phyloP scores from a whole-genome alignment of 2,888 invertebrate species.

The Dicyrtoma fusca region DNA sequence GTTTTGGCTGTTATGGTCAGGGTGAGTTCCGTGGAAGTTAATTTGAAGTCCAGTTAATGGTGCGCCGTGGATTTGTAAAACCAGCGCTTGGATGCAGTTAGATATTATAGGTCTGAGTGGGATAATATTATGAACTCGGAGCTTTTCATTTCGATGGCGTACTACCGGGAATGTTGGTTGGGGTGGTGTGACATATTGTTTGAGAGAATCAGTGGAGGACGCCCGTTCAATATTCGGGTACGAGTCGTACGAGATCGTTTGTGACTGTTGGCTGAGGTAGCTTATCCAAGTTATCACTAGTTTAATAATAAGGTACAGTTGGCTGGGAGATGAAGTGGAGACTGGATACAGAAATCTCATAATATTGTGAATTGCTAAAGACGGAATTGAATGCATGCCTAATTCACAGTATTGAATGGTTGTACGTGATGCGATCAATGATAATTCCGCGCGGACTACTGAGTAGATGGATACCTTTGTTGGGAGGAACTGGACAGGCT shows the following conservation, averaged over 20 bases:
- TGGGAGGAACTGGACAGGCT: constrained; percentile 12
- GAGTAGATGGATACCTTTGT: not conserved
- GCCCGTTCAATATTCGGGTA: too few relatives aligned
- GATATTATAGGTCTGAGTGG: too few relatives aligned
- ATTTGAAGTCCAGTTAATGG: too few relatives aligned
- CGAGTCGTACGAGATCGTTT: not conserved
- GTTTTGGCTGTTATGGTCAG: too few relatives aligned
- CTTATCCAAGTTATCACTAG: constrained; percentile 14
- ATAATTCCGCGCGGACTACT: not conserved
- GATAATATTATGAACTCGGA: too few relatives aligned
- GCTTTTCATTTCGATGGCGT: not conserved
- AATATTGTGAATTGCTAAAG: too few relatives aligned
- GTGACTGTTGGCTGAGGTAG: not conserved
- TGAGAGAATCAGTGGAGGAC: not conserved
- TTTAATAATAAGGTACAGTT: constrained; percentile 1
- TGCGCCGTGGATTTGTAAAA: too few relatives aligned
- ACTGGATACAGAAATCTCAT: too few relatives aligned
- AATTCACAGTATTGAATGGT: constrained; percentile 9
- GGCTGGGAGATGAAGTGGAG: too few relatives aligned
- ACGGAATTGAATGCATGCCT: not conserved
- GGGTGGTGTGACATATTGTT: not conserved
- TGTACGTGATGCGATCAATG: constrained; percentile 32
- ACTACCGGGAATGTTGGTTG: not conserved
- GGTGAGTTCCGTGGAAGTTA: too few relatives aligned
- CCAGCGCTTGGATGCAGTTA: too few relatives aligned